Percentiles rank a stretch among this genome's conserved stretches.
These are phyloP conservation scores for Eupithecia insigniata DNA, from an alignment of 2,888 invertebrate genomes.

Conservation along the genomic window DNA sequence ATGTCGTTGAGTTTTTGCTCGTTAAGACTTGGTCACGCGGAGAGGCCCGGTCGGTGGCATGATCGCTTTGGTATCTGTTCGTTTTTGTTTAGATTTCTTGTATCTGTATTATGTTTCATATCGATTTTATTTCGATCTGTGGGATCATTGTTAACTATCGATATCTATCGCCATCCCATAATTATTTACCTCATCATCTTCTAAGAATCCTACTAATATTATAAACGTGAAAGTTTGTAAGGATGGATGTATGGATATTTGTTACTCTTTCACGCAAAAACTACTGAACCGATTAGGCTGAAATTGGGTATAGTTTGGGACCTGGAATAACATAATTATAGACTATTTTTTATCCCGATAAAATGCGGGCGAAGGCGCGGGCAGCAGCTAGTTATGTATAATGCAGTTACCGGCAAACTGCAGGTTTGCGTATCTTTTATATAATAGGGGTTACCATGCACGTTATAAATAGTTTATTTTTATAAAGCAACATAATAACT, in stretches of 20 bases:
- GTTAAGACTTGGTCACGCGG: constrained; percentile 76
- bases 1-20: constrained; percentile 79
- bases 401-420: too few species aligned
- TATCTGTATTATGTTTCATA: constrained; percentile 24
- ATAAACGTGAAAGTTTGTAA: too few species aligned
- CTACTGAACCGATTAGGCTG: too few species aligned
- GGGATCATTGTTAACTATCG: neutral
- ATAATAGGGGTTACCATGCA: neutral
- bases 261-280: too few species aligned
- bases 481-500: neutral
- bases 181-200: neutral
- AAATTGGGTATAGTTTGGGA: too few species aligned
- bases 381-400: too few species aligned
- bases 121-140: constrained; percentile 14
- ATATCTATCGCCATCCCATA: neutral
- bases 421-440: neutral
- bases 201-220: too few species aligned
- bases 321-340: too few species aligned
- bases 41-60: constrained; percentile 64
- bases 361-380: too few species aligned
- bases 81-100: constrained; percentile 40
- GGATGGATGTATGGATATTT: too few species aligned
- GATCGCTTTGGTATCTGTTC: constrained; percentile 49
- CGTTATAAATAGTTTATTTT: neutral
- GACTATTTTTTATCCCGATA: too few species aligned